Evolutionary conservation across 1,140 invertebrate genomes (phyloP), one percentile per base, ranked within the genome.

Genomic region (Bombus picipes): DNA sequence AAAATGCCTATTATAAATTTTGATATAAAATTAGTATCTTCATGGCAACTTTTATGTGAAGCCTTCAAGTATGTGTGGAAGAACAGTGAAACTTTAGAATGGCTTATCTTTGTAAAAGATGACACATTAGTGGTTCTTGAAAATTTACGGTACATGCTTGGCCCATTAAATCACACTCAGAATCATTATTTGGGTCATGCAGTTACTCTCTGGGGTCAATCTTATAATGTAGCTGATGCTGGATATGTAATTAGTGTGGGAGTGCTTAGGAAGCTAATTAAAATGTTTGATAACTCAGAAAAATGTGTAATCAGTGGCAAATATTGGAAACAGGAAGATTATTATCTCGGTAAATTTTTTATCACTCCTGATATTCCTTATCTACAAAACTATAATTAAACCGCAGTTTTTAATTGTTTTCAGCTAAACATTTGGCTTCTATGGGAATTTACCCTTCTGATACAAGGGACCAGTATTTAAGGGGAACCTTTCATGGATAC

Each of bases 301-400:
- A 93, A 93, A 57, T 96, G 96, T 88, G 82, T 87, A 32, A 74
- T 86, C 1, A 93, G 95, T 71, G 96, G 95, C 78, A 95, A 94
- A 80, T 96, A 94, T 90, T 96, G 95, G 95, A 96, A 96, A 82
- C 96, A 96, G 85, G 96, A 96, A 92, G 96, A 96, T 93, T 96
- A 94, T 91, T 96, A 96, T 90, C 94, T 96, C 65, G 96, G 96
- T 95, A 93, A 88, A 76, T 74, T 34, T 73, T 57, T 70, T 47
- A 39, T 53, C 18, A 32, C 18, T 12, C n/a, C 6, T n/a, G 34
- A 76, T 68, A 47, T 12, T 1, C 3, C 5, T 77, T 72, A 53
- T 74, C 28, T 53, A 65, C 15, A 8, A 9, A 12, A 43, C 47
- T 75, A 22, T 76, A 47, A 15, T 47, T n/a, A 9, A 12, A 43